These are phyloP conservation scores for Varecia variegata DNA, from an alignment of 2,797 vertebrate genomes.

Conservation along the genomic window DNA sequence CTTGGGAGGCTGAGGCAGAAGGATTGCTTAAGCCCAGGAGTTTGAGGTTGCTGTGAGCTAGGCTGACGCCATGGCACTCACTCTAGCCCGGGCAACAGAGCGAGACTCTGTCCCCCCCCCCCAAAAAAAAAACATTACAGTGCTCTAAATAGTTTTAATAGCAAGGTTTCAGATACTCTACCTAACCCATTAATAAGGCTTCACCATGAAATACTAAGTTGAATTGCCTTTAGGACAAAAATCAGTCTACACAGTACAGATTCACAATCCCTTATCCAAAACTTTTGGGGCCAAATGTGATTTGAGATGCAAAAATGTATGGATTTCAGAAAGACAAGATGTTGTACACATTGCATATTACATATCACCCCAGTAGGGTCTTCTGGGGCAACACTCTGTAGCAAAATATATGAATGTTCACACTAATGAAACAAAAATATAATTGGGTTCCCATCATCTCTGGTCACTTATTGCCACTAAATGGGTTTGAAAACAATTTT, in stretches of 20 bases:
- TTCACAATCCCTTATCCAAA: not conserved
- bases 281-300: not conserved
- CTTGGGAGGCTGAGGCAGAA: too few relatives aligned
- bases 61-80: too few relatives aligned
- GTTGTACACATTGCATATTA: too few relatives aligned
- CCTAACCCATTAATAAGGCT: not conserved
- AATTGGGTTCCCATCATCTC: not conserved
- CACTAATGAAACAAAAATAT: not conserved
- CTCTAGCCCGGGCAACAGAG: too few relatives aligned
- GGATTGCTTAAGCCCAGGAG: too few relatives aligned
- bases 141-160: not conserved
- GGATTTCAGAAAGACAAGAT: not conserved
- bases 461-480: not conserved
- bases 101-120: too few relatives aligned
- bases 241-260: not conserved
- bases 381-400: not conserved
- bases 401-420: not conserved
- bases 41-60: too few relatives aligned
- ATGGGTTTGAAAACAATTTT: not conserved
- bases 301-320: not conserved
- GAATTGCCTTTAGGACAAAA: not conserved
- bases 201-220: not conserved
- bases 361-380: not conserved
- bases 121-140: not conserved
- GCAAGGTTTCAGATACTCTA: not conserved